Evolutionary conservation across 2,113 vertebrate genomes (phyloP).

Genomic region (Cyrtonyx montezumae): DNA sequence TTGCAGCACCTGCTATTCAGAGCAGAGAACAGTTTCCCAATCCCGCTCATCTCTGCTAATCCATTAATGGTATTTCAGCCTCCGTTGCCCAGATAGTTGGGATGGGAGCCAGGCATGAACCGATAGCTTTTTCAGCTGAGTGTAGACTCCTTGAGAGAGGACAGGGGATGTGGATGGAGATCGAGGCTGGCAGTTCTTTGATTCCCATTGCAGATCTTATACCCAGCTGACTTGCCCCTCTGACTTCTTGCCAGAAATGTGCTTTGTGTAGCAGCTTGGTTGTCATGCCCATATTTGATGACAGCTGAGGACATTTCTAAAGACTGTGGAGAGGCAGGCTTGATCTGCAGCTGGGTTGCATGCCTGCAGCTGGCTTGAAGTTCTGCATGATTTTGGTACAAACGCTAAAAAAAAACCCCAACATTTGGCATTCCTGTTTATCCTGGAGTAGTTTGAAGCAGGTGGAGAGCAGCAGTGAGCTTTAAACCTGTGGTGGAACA

Average conservation of each 20-base stretch:
- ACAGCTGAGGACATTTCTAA: background rate
- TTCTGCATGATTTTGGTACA: background rate
- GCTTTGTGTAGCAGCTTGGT: background rate
- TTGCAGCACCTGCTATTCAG: background rate
- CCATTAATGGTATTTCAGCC: background rate
- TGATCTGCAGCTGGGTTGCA: background rate
- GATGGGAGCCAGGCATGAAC: background rate
- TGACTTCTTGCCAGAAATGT: background rate
- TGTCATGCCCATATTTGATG: background rate
- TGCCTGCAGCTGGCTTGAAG: background rate
- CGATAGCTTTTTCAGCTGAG: background rate
- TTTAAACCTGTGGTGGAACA: background rate
- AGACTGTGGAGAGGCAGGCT: background rate
- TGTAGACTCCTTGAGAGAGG: background rate
- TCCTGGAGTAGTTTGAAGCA: background rate
- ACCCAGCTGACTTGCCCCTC: background rate
- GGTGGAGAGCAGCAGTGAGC: background rate
- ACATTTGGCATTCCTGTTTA: background rate
- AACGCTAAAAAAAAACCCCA: background rate
- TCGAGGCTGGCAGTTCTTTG: background rate
- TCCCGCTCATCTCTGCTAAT: background rate
- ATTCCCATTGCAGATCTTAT: background rate
- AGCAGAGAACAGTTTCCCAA: conserved; percentile 13
- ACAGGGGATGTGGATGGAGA: background rate
- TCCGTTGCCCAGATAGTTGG: background rate